phyloP scores from a whole-genome alignment of 2,888 invertebrate genomes.

The Melieria omissa region DNA sequence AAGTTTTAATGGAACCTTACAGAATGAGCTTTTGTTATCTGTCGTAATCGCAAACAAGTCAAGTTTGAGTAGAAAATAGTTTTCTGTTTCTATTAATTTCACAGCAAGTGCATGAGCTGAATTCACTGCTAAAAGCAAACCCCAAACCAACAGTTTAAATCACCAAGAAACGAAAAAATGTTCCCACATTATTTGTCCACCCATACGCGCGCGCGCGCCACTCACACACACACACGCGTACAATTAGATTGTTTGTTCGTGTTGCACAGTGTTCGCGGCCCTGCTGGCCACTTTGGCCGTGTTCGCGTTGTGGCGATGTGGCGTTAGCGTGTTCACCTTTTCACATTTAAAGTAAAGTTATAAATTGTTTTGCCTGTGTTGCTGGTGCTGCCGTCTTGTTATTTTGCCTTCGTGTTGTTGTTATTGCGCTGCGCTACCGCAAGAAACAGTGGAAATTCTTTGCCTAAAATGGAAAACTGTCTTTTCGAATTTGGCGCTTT shows the following conservation, averaged over 20 bases:
- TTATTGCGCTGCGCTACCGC: constrained; percentile 22
- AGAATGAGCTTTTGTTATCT: too few relatives aligned
- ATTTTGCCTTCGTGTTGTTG: background rate
- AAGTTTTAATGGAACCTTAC: too few relatives aligned
- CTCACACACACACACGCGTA: constrained; percentile 19
- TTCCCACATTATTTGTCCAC: constrained; percentile 38
- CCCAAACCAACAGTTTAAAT: too few relatives aligned
- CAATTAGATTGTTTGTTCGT: constrained; percentile 29
- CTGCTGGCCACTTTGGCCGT: constrained; percentile 20
- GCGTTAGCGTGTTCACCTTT: constrained; percentile 33
- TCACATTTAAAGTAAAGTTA: constrained; percentile 29
- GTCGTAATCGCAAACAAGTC: too few relatives aligned
- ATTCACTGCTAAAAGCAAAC: too few relatives aligned
- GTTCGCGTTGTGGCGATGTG: constrained; percentile 23
- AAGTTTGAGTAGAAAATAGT: too few relatives aligned
- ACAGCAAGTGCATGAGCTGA: too few relatives aligned
- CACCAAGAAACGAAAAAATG: background rate
- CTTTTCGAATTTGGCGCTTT: constrained; percentile 1
- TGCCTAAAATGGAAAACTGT: constrained; percentile 25
- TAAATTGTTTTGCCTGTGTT: constrained; percentile 19
- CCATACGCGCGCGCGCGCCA: constrained; percentile 26
- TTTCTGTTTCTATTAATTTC: too few relatives aligned
- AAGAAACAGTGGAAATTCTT: constrained; percentile 30
- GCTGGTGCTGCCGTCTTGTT: too few relatives aligned
- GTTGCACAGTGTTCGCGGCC: constrained; percentile 25